Evolutionary conservation across 1,140 invertebrate genomes (phyloP), one percentile per base, ranked within the genome.

Genomic region (Plutomurus gul): DNA sequence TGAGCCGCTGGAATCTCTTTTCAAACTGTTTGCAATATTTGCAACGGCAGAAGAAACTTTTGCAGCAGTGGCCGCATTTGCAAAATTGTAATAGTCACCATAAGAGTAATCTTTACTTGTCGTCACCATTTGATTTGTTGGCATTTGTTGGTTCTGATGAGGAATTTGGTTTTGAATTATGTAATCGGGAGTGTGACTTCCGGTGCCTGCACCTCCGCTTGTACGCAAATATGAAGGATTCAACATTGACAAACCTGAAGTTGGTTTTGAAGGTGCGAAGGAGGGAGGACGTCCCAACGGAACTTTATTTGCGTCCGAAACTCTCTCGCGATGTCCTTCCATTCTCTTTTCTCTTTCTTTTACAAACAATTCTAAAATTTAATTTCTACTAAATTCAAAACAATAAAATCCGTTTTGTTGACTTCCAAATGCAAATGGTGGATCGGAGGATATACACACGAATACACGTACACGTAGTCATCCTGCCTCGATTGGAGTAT

Each of bases 281-380:
- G 47, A 49, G 1, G 73, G 65, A 2, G 78, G 78, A 13, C 77
- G 51, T 20, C 81, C 81, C 33, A 82, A 49, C 1, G 81, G 81
- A 13, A 78, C 77, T 73, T 82, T 82, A 37, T 82, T 82, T 0
- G 81, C 80, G 39, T 81, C 80, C 22, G 76, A 73, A 4, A 72
- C 77, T 49, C 60, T 70, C 37, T 82, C 71, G 10, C 65, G 65
- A n/a, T 72, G 70, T 3, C 25, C 70, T 13, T 75, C 73, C 73
- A 49, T 72, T 22, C 18, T 39, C 16, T 18, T 6, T 47, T n/a
- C n/a, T n/a, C n/a, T n/a, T n/a, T n/a, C n/a, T n/a, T n/a, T n/a
- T n/a, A n/a, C n/a, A 16, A 47, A 25, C 27, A 36, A 0, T 36
- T 33, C 8, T 7, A 30, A 16, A 33, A 4, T 25, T 65, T n/a